Base-by-base conservation (phyloP, 1,140 invertebrate genomes). In the Sitobion miscanthi region DNA sequence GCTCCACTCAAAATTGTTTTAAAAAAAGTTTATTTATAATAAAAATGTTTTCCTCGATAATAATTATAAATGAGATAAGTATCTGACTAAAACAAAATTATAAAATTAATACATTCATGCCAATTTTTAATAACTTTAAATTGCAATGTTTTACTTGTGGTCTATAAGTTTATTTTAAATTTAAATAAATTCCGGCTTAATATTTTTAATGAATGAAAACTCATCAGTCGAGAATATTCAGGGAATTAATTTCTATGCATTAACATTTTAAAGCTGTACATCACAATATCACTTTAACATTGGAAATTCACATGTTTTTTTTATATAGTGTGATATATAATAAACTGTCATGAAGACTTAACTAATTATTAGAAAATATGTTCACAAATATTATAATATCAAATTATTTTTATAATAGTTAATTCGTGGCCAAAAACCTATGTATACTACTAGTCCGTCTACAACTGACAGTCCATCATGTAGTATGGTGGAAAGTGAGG, bases 241-340 rank as follows among this genome's bases (percentile, higher is more conserved):
- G 35, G 2, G 1, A 54, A 54, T 89, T 89, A 9, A 54, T 35
- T 38, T 89, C 9, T 17, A 47, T 87, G 85, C 42, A 87, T 87
- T 69, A 47, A 77, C 62, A 77, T 77, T 77, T 77, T n/a, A 82
- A 92, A 92, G 91, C 91, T 92, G 91, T 92, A 92, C 91, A 92
- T 92, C 91, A 92, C 20, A 89, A 89, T 23, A 89, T 52, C 47
- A 49, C 38, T 47, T 49, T 92, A 25, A 92, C 35, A 54, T 38
- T 69, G 11, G 25, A 14, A 62, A 52, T 35, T 77, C 62, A 77
- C 30, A 77, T 20, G 4, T 0, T 14, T n/a, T n/a, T n/a, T 30
- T 30, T 62, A n/a, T 69, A 77, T 77, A 35, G 30, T n/a, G 8
- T 52, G 1, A 52, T n/a, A 11, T 30, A 69, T n/a, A 69, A 69